A percentile compares a stretch with the other conserved stretches of the same genome.
Conservation (phyloP, 2,888 invertebrate genomes). For the Xiphydria camelus region DNA sequence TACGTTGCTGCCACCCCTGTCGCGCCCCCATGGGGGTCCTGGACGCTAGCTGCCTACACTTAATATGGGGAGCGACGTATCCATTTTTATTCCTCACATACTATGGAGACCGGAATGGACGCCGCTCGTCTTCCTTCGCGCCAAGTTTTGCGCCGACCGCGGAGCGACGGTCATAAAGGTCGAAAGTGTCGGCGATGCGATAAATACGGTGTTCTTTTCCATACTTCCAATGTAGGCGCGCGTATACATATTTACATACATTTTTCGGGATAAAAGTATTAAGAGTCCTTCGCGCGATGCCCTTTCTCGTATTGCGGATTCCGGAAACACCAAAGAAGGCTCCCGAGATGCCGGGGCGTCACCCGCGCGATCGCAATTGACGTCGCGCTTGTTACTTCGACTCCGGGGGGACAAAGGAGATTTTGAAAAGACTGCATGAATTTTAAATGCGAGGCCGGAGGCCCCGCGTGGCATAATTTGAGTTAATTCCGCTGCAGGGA, state of each 20-base stretch:
- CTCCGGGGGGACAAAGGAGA: slow-evolving; percentile 43
- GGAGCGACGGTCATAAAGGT: no score
- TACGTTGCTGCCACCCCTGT: slow-evolving; percentile 47
- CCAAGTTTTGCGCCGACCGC: no score
- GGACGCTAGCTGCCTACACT: slow-evolving; percentile 48
- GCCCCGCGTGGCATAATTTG: slow-evolving; percentile 52
- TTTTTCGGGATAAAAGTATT: no score
- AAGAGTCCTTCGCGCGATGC: no score
- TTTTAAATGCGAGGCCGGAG: slow-evolving; percentile 46
- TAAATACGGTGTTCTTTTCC: no score
- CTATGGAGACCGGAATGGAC: background rate
- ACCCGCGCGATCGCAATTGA: no score
- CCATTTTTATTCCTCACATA: slow-evolving; percentile 46
- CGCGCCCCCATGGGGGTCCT: slow-evolving; percentile 52
- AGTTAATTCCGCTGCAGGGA: slow-evolving; percentile 55
- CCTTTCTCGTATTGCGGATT: background rate
- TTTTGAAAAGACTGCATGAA: slow-evolving; percentile 52
- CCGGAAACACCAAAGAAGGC: no score
- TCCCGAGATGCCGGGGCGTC: no score
- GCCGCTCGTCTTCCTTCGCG: background rate
- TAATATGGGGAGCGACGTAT: slow-evolving; percentile 53
- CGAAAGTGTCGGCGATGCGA: no score
- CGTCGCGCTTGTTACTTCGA: no score
- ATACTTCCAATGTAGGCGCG: no score
- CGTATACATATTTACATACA: no score